These are phyloP conservation scores for Melinopterus prodromus DNA, from an alignment of 2,888 invertebrate genomes.

Conservation along the genomic window DNA sequence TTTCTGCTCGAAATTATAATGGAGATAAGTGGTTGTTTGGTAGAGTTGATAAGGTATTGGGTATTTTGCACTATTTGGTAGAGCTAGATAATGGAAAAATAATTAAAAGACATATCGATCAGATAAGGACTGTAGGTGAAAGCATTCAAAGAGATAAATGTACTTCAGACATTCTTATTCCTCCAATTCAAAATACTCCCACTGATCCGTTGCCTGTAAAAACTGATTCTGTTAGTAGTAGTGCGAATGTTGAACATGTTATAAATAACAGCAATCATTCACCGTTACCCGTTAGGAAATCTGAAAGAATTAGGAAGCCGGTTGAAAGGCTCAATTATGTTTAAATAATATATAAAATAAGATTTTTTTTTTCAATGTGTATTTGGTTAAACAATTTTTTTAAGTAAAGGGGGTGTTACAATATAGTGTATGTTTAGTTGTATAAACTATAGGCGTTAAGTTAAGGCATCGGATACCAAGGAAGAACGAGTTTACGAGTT, in stretches of 20 bases:
- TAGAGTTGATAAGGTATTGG: not conserved
- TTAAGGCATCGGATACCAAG: no score
- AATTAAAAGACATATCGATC: constrained; percentile 8
- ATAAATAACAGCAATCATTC: not conserved
- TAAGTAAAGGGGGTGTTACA: no score
- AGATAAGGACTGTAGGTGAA: not conserved
- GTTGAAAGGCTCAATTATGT: not conserved
- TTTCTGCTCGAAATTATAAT: not conserved
- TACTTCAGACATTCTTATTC: not conserved
- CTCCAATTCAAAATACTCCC: not conserved
- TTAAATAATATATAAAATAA: not conserved
- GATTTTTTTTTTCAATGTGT: no score
- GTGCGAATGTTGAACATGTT: not conserved
- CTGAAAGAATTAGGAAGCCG: not conserved
- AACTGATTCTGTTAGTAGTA: no score
- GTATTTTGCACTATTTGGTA: not conserved
- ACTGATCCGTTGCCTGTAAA: not conserved
- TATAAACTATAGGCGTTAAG: no score
- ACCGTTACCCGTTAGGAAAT: not conserved
- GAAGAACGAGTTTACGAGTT: no score
- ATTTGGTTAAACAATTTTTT: no score
- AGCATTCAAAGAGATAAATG: not conserved
- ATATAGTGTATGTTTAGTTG: no score
- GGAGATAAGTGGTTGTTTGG: not conserved
- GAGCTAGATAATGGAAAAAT: constrained; percentile 6